phyloP scores from a whole-genome alignment of 2,797 vertebrate species.

The Phrynocephalus vlangalii region DNA sequence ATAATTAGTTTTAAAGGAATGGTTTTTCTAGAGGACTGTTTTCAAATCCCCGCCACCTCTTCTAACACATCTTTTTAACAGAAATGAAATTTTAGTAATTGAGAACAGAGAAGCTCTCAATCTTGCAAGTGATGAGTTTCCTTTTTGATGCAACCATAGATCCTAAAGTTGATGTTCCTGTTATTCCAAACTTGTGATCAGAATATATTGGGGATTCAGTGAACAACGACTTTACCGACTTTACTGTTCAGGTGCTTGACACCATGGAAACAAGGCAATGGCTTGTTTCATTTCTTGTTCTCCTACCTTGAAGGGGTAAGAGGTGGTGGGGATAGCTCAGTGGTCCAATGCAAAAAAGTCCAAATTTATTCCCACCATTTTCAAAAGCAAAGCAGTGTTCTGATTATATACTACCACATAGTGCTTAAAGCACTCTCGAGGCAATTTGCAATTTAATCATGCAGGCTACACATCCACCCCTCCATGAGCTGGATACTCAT shows the following conservation, averaged over 20 bases:
- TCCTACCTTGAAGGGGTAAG: background rate
- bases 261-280: background rate
- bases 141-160: background rate
- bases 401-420: no score
- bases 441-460: no score
- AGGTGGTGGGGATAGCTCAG: background rate
- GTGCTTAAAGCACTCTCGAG: no score
- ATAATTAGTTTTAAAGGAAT: constrained; percentile 24
- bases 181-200: background rate
- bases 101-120: background rate
- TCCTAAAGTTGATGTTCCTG: background rate
- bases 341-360: background rate
- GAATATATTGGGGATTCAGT: no score
- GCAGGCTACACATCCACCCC: no score
- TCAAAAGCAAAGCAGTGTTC: no score
- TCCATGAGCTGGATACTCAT: no score
- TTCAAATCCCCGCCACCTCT: background rate
- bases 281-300: background rate
- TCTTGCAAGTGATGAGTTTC: background rate
- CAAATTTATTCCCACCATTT: background rate
- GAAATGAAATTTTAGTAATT: background rate
- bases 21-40: background rate
- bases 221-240: background rate
- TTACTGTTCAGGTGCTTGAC: background rate
- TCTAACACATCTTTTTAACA: background rate